Base-by-base conservation (phyloP, 2,113 vertebrate genomes). In the Panurus biarmicus region DNA sequence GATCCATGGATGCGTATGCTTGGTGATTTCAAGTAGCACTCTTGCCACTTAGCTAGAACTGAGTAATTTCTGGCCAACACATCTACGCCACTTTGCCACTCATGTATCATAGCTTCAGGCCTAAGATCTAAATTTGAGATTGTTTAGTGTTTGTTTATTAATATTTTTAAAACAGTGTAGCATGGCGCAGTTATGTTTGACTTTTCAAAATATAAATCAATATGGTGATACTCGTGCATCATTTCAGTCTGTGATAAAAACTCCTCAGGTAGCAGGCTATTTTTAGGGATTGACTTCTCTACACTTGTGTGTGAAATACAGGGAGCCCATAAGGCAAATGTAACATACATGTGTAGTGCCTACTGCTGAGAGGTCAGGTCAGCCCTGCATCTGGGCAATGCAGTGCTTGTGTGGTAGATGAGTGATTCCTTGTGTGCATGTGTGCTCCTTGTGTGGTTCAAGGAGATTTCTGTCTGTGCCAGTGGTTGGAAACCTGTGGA, bases 71-170 rank as follows among this genome's bases (percentile, higher is more conserved):
- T 77, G 82, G 51, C 69, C 93, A 88, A 91, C 94, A 94, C 93
- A 31, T 93, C 56, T 85, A 74, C 85, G 82, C 79, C 75, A 29
- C 44, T 93, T 93, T 93, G 85, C 75, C 48, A 33, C 35, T 88
- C 10, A 0, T 35, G 23, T 84, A 92, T 86, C 54, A 1, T 93
- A 95, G 91, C 93, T 94, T 71, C 82, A 65, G 93, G 91, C 93
- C 92, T 24, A 42, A 24, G 40, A 95, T 36, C 90, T 96, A 91
- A 94, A 94, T 88, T 45, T 90, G 85, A 93, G 26, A 44, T 77
- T 90, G 56, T 83, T 87, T 74, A 47, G 31, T 93, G 75, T 93
- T 96, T 96, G 93, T 96, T 95, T 93, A 84, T 90, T 95, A 95
- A 70, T 94, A 86, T 60, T 95, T 96, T 53, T 5, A 40, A 96